Base-by-base conservation (phyloP, 2,888 invertebrate genomes). In the Xestia xanthographa region DNA sequence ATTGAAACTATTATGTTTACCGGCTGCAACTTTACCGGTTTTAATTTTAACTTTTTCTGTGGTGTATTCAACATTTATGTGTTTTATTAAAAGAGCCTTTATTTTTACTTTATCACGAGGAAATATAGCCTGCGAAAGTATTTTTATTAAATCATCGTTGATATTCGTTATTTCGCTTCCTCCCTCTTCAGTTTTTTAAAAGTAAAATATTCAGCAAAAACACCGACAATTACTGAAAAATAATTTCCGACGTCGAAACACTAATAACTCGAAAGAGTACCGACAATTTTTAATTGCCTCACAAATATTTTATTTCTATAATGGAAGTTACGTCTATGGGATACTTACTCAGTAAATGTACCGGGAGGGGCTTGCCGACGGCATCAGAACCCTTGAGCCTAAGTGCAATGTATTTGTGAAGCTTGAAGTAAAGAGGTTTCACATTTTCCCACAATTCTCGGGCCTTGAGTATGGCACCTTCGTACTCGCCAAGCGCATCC, bases 391-490 rank as follows among this genome's bases (percentile, higher is more conserved):
- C 96, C 83, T 94, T 94, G 60, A 97, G 86, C 81, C 95, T 93
- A 22, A 94, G 86, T 26, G 96, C 94, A 1, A 97, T 95, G 87
- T 97, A 97, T 83, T 96, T 95, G 70, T 97, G 97, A 41, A 97
- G 92, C 86, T 97, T 97, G 66, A 91, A 85, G 84, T 97, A 97
- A 56, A 97, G 90, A 2, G 97, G 97, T 85, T 95, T 94, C 14
- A 97, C 94, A 79, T 96, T 94, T 75, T 94, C 94, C 97, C 97
- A 97, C 53, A 97, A 89, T 82, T 95, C 94, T n/a, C 97, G 92
- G 0, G 97, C 97, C 83, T 96, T 95, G 22, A 95, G 84, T 72
- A 97, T 95, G 0, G 95, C 97, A 17, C 96, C 96, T 89, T 96
- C 95, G 84, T 96, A 96, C 82, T 97, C 97, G 14, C 91, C 94